Percentiles rank a stretch among this genome's conserved stretches.
These are phyloP conservation scores for Endotricha flammealis DNA, from an alignment of 2,888 invertebrate genomes.

Conservation along the genomic window DNA sequence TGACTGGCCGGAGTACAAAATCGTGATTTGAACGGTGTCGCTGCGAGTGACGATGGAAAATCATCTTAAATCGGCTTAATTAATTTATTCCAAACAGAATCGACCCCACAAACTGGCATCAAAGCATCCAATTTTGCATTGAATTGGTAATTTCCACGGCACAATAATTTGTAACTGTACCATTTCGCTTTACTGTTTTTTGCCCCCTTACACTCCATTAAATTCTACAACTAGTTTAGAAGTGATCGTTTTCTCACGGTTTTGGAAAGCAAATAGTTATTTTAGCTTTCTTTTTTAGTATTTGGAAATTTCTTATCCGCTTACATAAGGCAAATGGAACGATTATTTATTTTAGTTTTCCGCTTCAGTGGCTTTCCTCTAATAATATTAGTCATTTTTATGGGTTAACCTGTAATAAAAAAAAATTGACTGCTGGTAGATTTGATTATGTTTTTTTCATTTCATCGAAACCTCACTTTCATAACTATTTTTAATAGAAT, in stretches of 20 bases:
- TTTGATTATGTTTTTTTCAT: slow-evolving; percentile 12
- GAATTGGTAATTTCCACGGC: slow-evolving; percentile 73
- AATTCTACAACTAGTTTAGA: slow-evolving; percentile 34
- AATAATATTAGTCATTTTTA: slow-evolving; percentile 17
- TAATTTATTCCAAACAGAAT: slow-evolving; percentile 74
- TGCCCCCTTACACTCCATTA: slow-evolving; percentile 36
- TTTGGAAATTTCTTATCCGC: slow-evolving; percentile 34
- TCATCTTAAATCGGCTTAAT: slow-evolving; percentile 66
- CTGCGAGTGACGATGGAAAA: slow-evolving; percentile 55
- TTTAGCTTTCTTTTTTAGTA: slow-evolving; percentile 55
- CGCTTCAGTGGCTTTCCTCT: slow-evolving; percentile 21
- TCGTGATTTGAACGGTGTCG: slow-evolving; percentile 63
- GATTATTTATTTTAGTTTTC: slow-evolving; percentile 24
- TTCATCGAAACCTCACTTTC: slow-evolving; percentile 1
- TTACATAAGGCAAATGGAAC: slow-evolving; percentile 20
- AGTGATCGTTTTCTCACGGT: slow-evolving; percentile 66
- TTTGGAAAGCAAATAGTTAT: slow-evolving; percentile 55
- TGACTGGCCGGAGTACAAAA: slow-evolving; percentile 47
- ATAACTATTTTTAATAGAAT: too few species aligned
- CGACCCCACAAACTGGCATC: slow-evolving; percentile 55
- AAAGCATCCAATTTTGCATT: slow-evolving; percentile 71
- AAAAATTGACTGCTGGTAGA: slow-evolving; percentile 9
- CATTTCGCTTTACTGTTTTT: slow-evolving; percentile 59
- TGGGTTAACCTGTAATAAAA: slow-evolving; percentile 13
- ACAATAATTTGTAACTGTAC: slow-evolving; percentile 74